Percentiles rank a stretch among this genome's conserved stretches.
phyloP scores from a whole-genome alignment of 2,888 invertebrate species.

The Phymatocera aterrima region DNA sequence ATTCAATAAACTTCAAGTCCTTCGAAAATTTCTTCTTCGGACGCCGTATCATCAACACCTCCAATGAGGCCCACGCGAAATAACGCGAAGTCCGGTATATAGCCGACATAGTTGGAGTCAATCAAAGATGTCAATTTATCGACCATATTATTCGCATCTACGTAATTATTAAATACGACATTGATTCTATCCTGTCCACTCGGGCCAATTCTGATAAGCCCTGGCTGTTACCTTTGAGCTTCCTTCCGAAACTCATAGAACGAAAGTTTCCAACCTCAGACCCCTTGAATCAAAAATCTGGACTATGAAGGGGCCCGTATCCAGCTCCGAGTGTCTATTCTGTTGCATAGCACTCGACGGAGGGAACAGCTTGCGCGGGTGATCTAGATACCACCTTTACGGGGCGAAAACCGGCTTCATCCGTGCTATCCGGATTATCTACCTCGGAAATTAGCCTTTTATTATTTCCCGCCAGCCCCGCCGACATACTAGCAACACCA shows the following conservation, averaged over 20 bases:
- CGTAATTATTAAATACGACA: not conserved
- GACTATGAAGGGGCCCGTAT: not conserved
- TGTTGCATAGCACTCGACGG: too few relatives aligned
- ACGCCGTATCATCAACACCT: not conserved
- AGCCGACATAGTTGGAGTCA: not conserved
- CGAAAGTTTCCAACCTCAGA: not conserved
- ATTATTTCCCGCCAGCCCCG: too few relatives aligned
- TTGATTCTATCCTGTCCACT: not conserved
- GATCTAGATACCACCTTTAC: too few relatives aligned
- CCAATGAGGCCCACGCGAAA: not conserved
- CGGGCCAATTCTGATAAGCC: not conserved
- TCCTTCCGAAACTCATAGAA: not conserved
- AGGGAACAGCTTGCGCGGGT: too few relatives aligned
- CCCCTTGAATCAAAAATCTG: not conserved
- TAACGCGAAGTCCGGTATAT: not conserved
- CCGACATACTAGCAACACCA: too few relatives aligned
- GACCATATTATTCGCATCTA: not conserved
- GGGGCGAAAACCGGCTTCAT: too few relatives aligned
- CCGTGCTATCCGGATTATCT: too few relatives aligned
- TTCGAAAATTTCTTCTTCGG: not conserved
- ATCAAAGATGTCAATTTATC: not conserved
- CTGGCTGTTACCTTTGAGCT: not conserved
- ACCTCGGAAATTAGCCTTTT: too few relatives aligned
- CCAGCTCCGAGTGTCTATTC: not conserved
- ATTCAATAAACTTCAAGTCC: not conserved